Evolutionary conservation across 1,140 invertebrate genomes (phyloP).

Genomic region (Drosophila arizonae): DNA sequence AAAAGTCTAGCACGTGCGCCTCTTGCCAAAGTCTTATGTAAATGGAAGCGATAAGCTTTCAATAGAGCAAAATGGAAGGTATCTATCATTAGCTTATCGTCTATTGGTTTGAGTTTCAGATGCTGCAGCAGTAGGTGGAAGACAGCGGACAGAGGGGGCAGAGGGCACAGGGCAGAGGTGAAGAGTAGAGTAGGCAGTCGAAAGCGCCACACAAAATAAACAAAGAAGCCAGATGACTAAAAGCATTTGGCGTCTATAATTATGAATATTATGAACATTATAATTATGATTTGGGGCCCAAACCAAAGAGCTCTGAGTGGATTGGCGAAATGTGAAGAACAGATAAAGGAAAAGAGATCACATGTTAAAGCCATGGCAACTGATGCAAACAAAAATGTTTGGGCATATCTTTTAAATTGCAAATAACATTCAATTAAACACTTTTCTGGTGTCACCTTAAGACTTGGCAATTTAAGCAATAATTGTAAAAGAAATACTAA

Average conservation of each 20-base stretch:
- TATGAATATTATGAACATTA: slow-evolving; percentile 43
- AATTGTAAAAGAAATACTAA: too few species aligned
- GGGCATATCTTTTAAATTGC: neutral
- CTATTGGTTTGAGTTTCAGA: neutral
- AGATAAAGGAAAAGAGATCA: neutral
- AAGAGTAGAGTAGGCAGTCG: neutral
- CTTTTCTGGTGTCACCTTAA: too few species aligned
- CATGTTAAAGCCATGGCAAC: neutral
- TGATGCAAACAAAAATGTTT: neutral
- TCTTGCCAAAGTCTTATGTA: slow-evolving; percentile 26
- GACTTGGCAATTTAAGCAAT: too few species aligned
- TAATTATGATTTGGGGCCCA: slow-evolving; percentile 24
- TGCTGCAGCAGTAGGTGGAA: slow-evolving; percentile 13
- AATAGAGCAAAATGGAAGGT: slow-evolving; percentile 33
- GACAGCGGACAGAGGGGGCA: neutral
- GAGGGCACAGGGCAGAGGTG: neutral
- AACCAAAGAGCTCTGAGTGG: slow-evolving; percentile 7
- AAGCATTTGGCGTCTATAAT: slow-evolving; percentile 70
- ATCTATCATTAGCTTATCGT: slow-evolving; percentile 59
- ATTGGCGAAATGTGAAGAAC: slow-evolving; percentile 8
- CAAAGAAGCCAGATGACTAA: slow-evolving; percentile 67
- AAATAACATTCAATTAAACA: too few species aligned
- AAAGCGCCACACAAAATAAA: slow-evolving; percentile 10
- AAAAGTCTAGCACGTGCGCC: slow-evolving; percentile 21
- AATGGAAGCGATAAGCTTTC: slow-evolving; percentile 63